Percentiles rank a stretch among this genome's conserved stretches.
Conservation (phyloP, 2,797 vertebrate species). For the Pseudochirops corinnae region DNA sequence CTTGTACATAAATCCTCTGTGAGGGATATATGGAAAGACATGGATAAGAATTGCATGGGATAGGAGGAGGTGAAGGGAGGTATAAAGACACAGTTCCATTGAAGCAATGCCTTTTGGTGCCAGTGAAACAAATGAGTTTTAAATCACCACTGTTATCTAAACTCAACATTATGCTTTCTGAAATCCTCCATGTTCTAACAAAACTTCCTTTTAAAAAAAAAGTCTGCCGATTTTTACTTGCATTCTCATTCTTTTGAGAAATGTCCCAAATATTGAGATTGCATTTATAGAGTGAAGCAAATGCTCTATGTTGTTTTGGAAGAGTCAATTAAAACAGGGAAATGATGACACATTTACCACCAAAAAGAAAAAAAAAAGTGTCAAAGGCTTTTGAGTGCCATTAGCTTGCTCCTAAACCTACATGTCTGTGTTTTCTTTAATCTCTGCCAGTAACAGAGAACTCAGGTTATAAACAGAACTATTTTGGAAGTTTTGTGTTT, state of each 20-base stretch:
- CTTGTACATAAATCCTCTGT: background rate
- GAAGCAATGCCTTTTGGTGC: background rate
- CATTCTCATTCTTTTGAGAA: background rate
- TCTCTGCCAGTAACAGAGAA: slow-evolving; percentile 42
- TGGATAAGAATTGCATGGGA: background rate
- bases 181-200: background rate
- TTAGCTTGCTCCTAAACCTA: slow-evolving; percentile 45
- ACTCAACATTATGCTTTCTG: background rate
- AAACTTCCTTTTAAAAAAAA: background rate
- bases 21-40: background rate
- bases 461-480: slow-evolving; percentile 42
- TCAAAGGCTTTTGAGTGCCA: background rate
- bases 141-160: background rate
- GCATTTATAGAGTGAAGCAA: slow-evolving; percentile 40
- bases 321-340: slow-evolving; percentile 55
- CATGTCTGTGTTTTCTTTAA: slow-evolving; percentile 9
- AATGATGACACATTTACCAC: slow-evolving; percentile 29
- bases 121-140: background rate
- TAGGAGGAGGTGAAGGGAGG: background rate
- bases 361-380: slow-evolving; percentile 41
- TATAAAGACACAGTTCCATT: background rate
- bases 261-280: background rate
- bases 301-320: slow-evolving; percentile 28
- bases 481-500: slow-evolving; percentile 41
- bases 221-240: background rate